phyloP scores from a whole-genome alignment of 2,888 invertebrate species.

The Eurytoma californica region DNA sequence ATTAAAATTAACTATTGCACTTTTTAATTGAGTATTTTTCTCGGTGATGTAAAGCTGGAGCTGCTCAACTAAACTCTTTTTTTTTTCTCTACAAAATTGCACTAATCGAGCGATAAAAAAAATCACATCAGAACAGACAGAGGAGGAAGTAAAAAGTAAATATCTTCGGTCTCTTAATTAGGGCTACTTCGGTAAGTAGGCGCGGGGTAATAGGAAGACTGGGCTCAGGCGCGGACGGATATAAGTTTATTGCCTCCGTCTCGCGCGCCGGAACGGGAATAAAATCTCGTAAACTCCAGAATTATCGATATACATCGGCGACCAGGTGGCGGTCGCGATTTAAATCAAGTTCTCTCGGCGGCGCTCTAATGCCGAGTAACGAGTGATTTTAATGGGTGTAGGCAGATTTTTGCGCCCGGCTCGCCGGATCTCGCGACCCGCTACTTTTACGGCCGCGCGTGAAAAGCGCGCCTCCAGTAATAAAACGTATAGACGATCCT shows the following conservation, averaged over 20 bases:
- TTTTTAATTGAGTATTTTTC: no score
- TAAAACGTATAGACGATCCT: slow-evolving; percentile 23
- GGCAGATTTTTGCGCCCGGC: slow-evolving; percentile 35
- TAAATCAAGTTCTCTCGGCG: slow-evolving; percentile 30
- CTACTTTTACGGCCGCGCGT: background rate
- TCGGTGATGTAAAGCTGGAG: no score
- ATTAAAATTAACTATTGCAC: no score
- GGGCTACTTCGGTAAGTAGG: background rate
- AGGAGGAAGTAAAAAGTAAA: slow-evolving; percentile 10
- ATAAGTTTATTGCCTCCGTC: slow-evolving; percentile 24
- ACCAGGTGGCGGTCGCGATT: slow-evolving; percentile 23
- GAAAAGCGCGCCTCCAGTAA: background rate
- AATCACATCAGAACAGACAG: slow-evolving; percentile 12
- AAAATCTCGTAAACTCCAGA: slow-evolving; percentile 34
- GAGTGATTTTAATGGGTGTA: slow-evolving; percentile 4
- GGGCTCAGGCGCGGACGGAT: background rate
- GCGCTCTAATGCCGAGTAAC: slow-evolving; percentile 42
- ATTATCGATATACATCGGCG: slow-evolving; percentile 18
- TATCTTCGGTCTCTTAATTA: slow-evolving; percentile 34
- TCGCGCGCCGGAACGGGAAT: background rate
- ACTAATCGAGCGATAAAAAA: slow-evolving; percentile 51
- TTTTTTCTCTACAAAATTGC: slow-evolving; percentile 22
- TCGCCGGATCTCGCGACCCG: background rate
- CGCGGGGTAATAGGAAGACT: background rate
- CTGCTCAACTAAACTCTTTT: background rate